Evolutionary conservation across 1,140 invertebrate genomes (phyloP).

Genomic region (Himalopsyche phryganea): DNA sequence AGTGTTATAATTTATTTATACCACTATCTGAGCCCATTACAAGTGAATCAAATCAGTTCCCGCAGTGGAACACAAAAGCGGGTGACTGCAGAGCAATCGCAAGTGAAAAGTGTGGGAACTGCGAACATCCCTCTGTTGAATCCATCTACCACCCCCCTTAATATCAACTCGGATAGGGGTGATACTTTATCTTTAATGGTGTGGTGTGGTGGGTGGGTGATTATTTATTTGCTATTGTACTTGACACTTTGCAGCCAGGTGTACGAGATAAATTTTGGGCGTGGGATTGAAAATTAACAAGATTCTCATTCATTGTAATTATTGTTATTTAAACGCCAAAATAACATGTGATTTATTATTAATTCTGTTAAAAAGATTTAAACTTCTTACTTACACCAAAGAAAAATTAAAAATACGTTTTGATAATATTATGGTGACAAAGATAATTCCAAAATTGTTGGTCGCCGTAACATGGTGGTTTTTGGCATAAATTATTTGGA

Average conservation of each 20-base stretch:
- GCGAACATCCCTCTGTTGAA: neutral
- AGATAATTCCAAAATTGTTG: too few species aligned
- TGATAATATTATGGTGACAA: too few species aligned
- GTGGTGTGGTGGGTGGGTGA: too few species aligned
- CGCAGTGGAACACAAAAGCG: slow-evolving; percentile 16
- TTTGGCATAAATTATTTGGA: too few species aligned
- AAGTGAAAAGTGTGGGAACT: slow-evolving; percentile 17
- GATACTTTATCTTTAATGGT: neutral
- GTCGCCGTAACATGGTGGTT: too few species aligned
- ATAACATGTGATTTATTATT: too few species aligned
- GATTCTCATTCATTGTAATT: neutral
- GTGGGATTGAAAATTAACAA: slow-evolving; percentile 5
- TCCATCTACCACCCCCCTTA: neutral
- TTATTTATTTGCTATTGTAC: too few species aligned
- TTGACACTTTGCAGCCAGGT: slow-evolving; percentile 2
- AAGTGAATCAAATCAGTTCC: slow-evolving; percentile 25
- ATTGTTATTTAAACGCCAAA: too few species aligned
- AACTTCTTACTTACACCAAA: too few species aligned
- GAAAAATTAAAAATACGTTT: too few species aligned
- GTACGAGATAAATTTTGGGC: neutral
- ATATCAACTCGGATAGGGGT: neutral
- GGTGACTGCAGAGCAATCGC: neutral
- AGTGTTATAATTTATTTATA: slow-evolving; percentile 23
- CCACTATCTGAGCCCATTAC: slow-evolving; percentile 11
- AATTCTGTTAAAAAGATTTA: too few species aligned